Evolutionary conservation across 2,888 invertebrate genomes (phyloP).

Genomic region (Macrosiphum euphorbiae): DNA sequence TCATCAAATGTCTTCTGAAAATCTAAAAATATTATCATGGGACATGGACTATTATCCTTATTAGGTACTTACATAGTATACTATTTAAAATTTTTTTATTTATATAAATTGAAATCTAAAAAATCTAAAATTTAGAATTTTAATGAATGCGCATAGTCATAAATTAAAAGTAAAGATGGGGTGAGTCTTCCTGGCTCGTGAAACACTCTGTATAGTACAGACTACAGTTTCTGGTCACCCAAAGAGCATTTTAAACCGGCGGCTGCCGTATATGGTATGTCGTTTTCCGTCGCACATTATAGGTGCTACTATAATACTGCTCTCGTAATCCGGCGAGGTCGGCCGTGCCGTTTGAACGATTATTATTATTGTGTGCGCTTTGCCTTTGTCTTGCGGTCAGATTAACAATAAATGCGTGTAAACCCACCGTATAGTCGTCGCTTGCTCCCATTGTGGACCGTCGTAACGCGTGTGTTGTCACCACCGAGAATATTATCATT

Average conservation of each 20-base stretch:
- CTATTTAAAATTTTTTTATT: background rate
- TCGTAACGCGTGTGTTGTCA: background rate
- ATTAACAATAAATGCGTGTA: conserved; percentile 28
- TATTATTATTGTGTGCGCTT: background rate
- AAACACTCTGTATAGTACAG: background rate
- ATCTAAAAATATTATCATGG: background rate
- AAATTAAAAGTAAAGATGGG: background rate
- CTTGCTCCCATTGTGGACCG: background rate
- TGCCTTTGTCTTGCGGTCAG: background rate
- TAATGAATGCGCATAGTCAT: background rate
- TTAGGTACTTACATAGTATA: background rate
- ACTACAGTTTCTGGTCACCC: background rate
- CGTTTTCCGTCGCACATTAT: background rate
- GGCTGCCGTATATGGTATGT: background rate
- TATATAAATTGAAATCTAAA: background rate
- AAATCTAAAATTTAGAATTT: too few relatives aligned
- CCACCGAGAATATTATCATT: background rate
- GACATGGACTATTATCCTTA: background rate
- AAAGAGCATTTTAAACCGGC: background rate
- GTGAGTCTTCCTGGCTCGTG: background rate
- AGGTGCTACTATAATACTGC: background rate
- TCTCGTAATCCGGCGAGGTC: conserved; percentile 2
- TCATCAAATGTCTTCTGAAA: too few relatives aligned
- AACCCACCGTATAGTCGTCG: background rate
- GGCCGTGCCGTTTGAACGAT: conserved; percentile 9